Evolutionary conservation across 2,797 vertebrate genomes (phyloP).

Genomic region (Perodicticus potto): DNA sequence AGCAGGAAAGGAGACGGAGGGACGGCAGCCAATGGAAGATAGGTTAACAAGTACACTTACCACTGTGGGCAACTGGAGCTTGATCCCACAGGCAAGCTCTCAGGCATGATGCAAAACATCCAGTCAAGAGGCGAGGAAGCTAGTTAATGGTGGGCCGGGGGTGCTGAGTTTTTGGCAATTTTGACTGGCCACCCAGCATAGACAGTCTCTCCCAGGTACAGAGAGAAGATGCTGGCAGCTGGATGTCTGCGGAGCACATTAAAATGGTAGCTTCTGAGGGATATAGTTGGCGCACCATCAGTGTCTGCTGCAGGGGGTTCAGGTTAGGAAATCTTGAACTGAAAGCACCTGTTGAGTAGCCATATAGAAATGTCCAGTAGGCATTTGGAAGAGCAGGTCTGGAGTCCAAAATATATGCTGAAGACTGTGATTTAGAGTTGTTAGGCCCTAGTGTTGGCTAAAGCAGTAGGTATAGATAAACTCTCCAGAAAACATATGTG

Average conservation of each 20-base stretch:
- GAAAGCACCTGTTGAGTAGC: not conserved
- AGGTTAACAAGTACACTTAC: not conserved
- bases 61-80: not conserved
- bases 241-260: not conserved
- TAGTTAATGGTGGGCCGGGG: not conserved
- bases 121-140: not conserved
- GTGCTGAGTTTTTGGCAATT: slow-evolving; percentile 10
- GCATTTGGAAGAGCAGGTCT: slow-evolving; percentile 23
- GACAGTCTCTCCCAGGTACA: not conserved
- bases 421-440: not conserved
- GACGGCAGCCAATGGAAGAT: not conserved
- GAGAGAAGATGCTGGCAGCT: slow-evolving; percentile 1
- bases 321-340: not conserved
- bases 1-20: not conserved
- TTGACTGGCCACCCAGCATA: not conserved
- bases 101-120: not conserved
- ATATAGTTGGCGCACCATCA: not conserved
- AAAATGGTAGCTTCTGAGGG: not conserved
- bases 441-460: not conserved
- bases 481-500: not conserved
- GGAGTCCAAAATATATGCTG: slow-evolving; percentile 45
- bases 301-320: not conserved
- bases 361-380: not conserved
- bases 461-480: not conserved
- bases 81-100: not conserved